A percentile compares a stretch with the other conserved stretches of the same genome.
phyloP scores from a whole-genome alignment of 2,113 vertebrate genomes.

The Tretioscincus oriximinensis region DNA sequence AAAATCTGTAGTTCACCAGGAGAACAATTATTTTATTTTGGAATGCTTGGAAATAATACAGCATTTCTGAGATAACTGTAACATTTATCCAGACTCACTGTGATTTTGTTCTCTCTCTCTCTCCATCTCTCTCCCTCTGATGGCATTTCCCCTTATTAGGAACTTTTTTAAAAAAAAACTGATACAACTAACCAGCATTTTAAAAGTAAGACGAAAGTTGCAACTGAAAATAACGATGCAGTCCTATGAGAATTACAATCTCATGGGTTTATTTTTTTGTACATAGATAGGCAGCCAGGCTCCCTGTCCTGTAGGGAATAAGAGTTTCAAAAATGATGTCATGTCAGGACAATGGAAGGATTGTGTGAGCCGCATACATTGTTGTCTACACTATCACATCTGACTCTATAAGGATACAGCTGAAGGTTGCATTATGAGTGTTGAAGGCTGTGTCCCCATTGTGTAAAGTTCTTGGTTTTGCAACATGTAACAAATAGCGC shows the following conservation, averaged over 20 bases:
- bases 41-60: conserved; percentile 61
- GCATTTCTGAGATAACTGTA: conserved; percentile 61
- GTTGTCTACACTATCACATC: conserved; percentile 45
- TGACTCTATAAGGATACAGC: conserved; percentile 62
- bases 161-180: conserved; percentile 29
- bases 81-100: conserved; percentile 57
- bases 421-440: conserved; percentile 52
- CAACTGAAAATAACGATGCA: conserved; percentile 51
- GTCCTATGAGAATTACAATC: conserved; percentile 38
- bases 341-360: conserved; percentile 38
- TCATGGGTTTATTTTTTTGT: conserved; percentile 28
- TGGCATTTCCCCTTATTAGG: conserved; percentile 34
- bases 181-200: conserved; percentile 32
- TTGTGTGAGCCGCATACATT: conserved; percentile 36
- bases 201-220: conserved; percentile 33
- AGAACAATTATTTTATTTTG: conserved; percentile 60
- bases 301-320: conserved; percentile 45
- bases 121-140: background rate
- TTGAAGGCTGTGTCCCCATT: conserved; percentile 53
- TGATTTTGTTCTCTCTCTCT: conserved; percentile 60
- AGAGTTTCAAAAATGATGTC: conserved; percentile 45
- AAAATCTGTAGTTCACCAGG: conserved; percentile 70
- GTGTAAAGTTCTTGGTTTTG: conserved; percentile 43
- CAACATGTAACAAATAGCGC: conserved; percentile 50
- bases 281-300: conserved; percentile 35